A percentile compares a stretch with the other conserved stretches of the same genome.
phyloP scores from a whole-genome alignment of 2,888 invertebrate species.

The Eilema depressum region DNA sequence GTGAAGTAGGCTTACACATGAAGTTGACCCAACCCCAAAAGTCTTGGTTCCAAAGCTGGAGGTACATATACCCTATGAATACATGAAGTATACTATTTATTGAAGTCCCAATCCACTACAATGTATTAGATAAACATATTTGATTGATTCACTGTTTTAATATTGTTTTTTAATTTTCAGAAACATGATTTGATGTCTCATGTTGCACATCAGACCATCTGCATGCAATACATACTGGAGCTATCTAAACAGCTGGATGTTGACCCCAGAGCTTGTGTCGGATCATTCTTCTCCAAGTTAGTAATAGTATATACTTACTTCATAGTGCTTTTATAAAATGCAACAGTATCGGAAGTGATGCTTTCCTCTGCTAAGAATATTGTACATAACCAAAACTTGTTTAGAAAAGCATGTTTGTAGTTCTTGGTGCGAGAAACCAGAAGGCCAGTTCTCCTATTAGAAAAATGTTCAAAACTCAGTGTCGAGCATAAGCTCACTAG shows the following conservation, averaged over 20 bases:
- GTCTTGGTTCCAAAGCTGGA: too few relatives aligned
- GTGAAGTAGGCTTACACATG: too few relatives aligned
- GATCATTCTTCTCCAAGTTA: constrained; percentile 93
- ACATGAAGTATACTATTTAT: too few relatives aligned
- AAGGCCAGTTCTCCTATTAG: too few relatives aligned
- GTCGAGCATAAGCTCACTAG: too few relatives aligned
- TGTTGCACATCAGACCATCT: constrained; percentile 98
- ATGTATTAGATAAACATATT: background rate
- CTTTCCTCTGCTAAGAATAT: background rate
- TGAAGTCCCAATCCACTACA: background rate
- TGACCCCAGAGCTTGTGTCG: constrained; percentile 96
- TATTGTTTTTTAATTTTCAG: constrained; percentile 78
- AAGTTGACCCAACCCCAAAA: too few relatives aligned
- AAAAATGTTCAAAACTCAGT: too few relatives aligned
- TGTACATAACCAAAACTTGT: background rate
- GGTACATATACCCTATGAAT: too few relatives aligned
- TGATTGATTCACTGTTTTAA: background rate
- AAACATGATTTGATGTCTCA: constrained; percentile 98
- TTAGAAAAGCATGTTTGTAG: too few relatives aligned
- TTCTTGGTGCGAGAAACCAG: too few relatives aligned
- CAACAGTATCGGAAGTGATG: background rate
- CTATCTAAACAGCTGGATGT: constrained; percentile 96
- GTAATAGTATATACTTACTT: background rate
- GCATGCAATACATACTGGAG: constrained; percentile 99
- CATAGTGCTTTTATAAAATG: background rate